These are phyloP conservation scores for Oceanodroma leucorhoa DNA, from an alignment of 2,797 vertebrate species.

Conservation along the genomic window DNA sequence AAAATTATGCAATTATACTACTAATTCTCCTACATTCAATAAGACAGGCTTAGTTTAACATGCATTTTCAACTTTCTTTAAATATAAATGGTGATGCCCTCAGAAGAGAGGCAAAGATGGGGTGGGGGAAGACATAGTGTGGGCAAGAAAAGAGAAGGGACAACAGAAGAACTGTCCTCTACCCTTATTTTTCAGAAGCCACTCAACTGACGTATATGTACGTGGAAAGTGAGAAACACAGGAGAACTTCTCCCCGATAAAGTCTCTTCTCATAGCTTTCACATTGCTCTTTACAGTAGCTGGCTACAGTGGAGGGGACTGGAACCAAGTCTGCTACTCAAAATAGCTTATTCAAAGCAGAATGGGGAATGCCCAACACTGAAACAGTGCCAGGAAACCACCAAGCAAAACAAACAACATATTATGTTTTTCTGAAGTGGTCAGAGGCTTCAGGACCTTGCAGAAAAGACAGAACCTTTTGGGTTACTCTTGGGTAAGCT, in stretches of 20 bases:
- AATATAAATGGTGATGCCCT: background rate
- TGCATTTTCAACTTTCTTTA: background rate
- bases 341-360: conserved; percentile 48
- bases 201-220: background rate
- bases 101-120: background rate
- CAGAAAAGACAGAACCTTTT: background rate
- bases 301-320: background rate
- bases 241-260: background rate
- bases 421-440: background rate
- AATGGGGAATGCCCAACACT: conserved; percentile 37
- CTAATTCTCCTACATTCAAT: background rate
- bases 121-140: background rate
- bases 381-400: conserved; percentile 54
- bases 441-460: background rate
- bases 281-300: background rate
- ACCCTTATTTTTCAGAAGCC: background rate
- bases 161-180: background rate
- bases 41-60: background rate
- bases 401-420: conserved; percentile 42
- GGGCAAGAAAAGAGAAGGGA: background rate
- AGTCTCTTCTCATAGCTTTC: background rate
- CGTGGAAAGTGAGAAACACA: background rate
- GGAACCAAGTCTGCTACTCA: conserved; percentile 5
- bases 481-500: background rate
- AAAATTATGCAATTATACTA: background rate